These are phyloP conservation scores for Melipona beecheii DNA, from an alignment of 2,888 invertebrate genomes.

Conservation along the genomic window DNA sequence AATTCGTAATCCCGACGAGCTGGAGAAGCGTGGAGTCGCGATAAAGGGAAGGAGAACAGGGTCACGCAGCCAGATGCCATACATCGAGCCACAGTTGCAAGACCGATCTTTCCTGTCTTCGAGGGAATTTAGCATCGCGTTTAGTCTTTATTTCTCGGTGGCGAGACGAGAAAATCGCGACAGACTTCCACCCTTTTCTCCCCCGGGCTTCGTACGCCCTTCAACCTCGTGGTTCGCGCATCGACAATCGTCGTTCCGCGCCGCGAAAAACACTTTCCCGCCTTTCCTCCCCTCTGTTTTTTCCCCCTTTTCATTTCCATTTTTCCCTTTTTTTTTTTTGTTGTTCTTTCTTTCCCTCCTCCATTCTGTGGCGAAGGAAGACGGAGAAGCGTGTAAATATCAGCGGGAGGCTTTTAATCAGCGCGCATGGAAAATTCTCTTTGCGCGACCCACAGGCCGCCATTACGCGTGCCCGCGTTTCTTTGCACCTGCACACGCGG, in stretches of 20 bases:
- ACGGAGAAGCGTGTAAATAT: slow-evolving; percentile 37
- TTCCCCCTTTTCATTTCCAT: neutral
- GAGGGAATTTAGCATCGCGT: neutral
- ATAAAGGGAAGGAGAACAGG: neutral
- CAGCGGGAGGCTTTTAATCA: slow-evolving; percentile 75
- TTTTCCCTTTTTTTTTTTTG: neutral
- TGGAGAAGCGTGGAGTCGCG: neutral
- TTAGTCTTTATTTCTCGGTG: neutral
- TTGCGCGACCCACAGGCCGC: slow-evolving; percentile 35
- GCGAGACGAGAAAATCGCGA: slow-evolving; percentile 29
- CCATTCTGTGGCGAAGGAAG: slow-evolving; percentile 6
- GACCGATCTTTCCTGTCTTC: slow-evolving; percentile 12
- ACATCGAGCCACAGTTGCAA: neutral
- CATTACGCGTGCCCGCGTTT: slow-evolving; percentile 27
- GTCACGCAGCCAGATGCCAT: slow-evolving; percentile 25
- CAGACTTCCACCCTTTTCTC: slow-evolving; percentile 31
- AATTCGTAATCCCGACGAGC: neutral
- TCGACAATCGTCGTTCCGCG: slow-evolving; percentile 24
- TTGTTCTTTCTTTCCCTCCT: neutral
- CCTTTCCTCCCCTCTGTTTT: neutral
- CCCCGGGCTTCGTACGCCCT: slow-evolving; percentile 24
- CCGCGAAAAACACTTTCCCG: slow-evolving; percentile 24
- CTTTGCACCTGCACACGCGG: slow-evolving; percentile 28
- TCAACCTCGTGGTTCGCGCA: slow-evolving; percentile 15
- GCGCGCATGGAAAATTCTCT: slow-evolving; percentile 66